A percentile compares a stretch with the other conserved stretches of the same genome.
Conservation (phyloP, 1,140 invertebrate genomes). For the Trichonephila clavipes region DNA sequence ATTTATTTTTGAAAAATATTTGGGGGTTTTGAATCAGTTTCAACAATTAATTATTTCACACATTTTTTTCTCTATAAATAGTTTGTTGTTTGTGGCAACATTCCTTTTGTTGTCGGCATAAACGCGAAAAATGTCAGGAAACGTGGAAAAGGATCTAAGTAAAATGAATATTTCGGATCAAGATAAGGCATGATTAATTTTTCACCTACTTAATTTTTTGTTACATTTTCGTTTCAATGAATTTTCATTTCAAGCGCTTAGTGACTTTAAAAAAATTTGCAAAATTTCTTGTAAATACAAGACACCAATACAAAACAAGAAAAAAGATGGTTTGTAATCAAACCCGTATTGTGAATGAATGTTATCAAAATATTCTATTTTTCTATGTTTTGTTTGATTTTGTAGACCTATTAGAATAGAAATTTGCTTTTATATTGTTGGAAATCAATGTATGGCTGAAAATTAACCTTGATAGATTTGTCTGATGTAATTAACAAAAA, state of each 20-base stretch:
- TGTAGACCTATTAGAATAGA: background rate
- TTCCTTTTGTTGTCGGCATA: conserved; percentile 3
- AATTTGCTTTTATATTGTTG: background rate
- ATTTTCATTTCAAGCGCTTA: conserved; percentile 58
- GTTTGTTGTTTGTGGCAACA: background rate
- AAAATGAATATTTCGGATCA: conserved; percentile 66
- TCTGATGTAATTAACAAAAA: no score
- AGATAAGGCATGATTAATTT: conserved; percentile 69
- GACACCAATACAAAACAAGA: background rate
- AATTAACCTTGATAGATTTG: no score
- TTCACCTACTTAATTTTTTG: conserved; percentile 50
- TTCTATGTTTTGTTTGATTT: background rate
- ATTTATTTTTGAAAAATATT: no score
- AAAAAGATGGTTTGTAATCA: conserved; percentile 68
- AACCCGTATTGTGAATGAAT: conserved; percentile 44
- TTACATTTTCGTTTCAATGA: conserved; percentile 42
- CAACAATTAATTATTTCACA: no score
- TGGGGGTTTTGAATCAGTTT: no score
- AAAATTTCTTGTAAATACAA: background rate
- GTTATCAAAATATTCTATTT: background rate
- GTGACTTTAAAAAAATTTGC: conserved; percentile 11
- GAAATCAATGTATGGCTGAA: background rate
- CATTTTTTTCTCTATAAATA: background rate
- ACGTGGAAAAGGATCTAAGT: conserved; percentile 64
- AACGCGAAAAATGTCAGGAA: conserved; percentile 44